phyloP scores from a whole-genome alignment of 2,888 invertebrate species.

The Lepidochrysops patricia region DNA sequence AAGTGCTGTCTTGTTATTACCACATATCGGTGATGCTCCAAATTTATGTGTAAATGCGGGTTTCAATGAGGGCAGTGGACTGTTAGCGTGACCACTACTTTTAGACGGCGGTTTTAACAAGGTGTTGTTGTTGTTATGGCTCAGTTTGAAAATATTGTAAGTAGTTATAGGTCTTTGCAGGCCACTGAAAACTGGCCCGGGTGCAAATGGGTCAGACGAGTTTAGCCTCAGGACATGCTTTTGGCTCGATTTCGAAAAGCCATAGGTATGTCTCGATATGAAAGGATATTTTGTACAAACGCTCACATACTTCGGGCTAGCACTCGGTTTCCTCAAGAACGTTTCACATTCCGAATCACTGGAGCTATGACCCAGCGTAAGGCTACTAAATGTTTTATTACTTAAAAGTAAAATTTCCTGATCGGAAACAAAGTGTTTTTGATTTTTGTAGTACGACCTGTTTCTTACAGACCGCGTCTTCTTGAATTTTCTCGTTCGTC shows the following conservation, averaged over 20 bases:
- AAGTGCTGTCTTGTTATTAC: constrained; percentile 37
- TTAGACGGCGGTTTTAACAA: constrained; percentile 57
- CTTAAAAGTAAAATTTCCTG: constrained; percentile 75
- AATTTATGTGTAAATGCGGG: constrained; percentile 65
- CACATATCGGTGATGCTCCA: constrained; percentile 58
- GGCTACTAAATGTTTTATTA: constrained; percentile 66
- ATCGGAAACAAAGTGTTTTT: constrained; percentile 73
- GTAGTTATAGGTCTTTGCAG: constrained; percentile 59
- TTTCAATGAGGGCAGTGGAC: constrained; percentile 52
- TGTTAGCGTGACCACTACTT: constrained; percentile 39
- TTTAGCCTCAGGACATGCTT: constrained; percentile 51
- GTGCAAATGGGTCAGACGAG: constrained; percentile 64
- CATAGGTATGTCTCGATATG: constrained; percentile 53
- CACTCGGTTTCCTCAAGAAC: constrained; percentile 51
- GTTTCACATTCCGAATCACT: constrained; percentile 69
- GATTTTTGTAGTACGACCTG: constrained; percentile 69
- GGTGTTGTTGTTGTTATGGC: constrained; percentile 60
- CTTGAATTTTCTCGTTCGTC: constrained; percentile 65
- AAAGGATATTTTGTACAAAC: constrained; percentile 61
- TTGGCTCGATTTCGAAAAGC: constrained; percentile 53
- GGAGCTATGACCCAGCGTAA: constrained; percentile 74
- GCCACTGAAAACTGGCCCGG: constrained; percentile 69
- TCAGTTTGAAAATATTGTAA: constrained; percentile 64
- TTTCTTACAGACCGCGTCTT: constrained; percentile 68
- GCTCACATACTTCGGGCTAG: constrained; percentile 63